Evolutionary conservation across 2,888 invertebrate genomes (phyloP), one percentile per base, ranked within the genome.

Genomic region (Sarcophaga carnaria): DNA sequence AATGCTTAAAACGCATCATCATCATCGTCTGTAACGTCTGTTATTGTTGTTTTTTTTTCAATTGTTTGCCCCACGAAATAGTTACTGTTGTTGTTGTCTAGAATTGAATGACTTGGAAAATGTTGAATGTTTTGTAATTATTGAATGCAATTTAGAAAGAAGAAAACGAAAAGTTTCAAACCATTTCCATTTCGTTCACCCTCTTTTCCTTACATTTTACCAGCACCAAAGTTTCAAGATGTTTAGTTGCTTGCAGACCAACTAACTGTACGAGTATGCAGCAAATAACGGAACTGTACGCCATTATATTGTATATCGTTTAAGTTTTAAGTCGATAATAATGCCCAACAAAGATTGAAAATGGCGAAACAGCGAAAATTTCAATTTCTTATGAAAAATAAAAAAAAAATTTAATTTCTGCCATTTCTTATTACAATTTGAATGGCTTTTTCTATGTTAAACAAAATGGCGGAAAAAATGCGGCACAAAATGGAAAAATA

Each of bases 101-200:
- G 37, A 8, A 37, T 37, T 37, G 37, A 22, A 54, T 64, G 79
- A 59, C n/a, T 72, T 25, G 80, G 47, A 63, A 63, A 49, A 49
- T 67, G n/a, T 74, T n/a, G 20, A 27, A 37, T 49, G 17, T 80
- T 64, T n/a, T 22, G 20, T 74, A 49, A 74, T 67, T 80, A 60
- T 47, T 67, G 60, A 27, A 67, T 74, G 66, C 60, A 74, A 80
- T n/a, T 63, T 27, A 70, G 60, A n/a, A 45, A 47, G 47, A 6
- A 4, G 14, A 3, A 37, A 22, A 25, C 27, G 12, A 37, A 37
- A 37, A 37, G 2, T 37, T 37, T 37, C 37, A 2, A 37, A 37
- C 3, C 37, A 37, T 37, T 37, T 37, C 8, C 10, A 37, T 37
- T 37, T 37, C 37, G 8, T 37, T 37, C 8, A 37, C 8, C n/a